phyloP scores from a whole-genome alignment of 1,140 invertebrate species.

The Drosophila kikkawai region DNA sequence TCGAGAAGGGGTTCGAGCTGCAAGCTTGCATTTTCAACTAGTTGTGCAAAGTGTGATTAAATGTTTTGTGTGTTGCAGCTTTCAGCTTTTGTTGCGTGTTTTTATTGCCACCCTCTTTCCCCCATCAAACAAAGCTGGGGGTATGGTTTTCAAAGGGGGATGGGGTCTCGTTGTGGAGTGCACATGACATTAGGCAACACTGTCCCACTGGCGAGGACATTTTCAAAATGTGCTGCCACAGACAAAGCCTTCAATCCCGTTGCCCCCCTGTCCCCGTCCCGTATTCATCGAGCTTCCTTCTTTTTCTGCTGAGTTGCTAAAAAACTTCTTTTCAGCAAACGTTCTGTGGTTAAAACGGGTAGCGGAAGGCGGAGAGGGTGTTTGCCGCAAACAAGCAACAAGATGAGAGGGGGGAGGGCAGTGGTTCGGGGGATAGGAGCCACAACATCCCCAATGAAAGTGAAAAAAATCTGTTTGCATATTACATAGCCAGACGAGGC shows the following conservation, averaged over 20 bases:
- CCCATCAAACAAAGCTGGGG: conserved; percentile 31
- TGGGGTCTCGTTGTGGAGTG: conserved; percentile 16
- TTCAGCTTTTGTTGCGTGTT: conserved; percentile 79
- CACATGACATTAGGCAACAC: conserved; percentile 71
- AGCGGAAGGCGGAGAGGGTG: conserved; percentile 31
- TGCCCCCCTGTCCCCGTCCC: conserved; percentile 16
- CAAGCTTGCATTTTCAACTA: conserved; percentile 66
- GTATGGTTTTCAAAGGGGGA: conserved; percentile 3
- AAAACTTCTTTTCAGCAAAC: conserved; percentile 81
- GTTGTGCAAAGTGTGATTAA: conserved; percentile 79
- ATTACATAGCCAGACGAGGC: conserved; percentile 53
- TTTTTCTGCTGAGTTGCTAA: conserved; percentile 82
- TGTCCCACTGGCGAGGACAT: conserved; percentile 59
- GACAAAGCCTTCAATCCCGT: conserved; percentile 63
- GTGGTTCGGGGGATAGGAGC: conserved; percentile 11
- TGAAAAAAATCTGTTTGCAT: conserved; percentile 79
- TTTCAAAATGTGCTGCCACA: conserved; percentile 70
- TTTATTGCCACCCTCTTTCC: conserved; percentile 63
- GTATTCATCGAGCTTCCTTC: conserved; percentile 45
- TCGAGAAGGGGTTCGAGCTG: conserved; percentile 16
- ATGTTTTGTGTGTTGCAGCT: conserved; percentile 71
- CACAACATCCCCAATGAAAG: conserved; percentile 71
- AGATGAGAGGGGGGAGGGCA: neutral
- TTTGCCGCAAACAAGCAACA: conserved; percentile 74
- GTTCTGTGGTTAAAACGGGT: conserved; percentile 55